A percentile compares a stretch with the other conserved stretches of the same genome.
Conservation (phyloP, 2,797 vertebrate genomes). For the Falco rusticolus region DNA sequence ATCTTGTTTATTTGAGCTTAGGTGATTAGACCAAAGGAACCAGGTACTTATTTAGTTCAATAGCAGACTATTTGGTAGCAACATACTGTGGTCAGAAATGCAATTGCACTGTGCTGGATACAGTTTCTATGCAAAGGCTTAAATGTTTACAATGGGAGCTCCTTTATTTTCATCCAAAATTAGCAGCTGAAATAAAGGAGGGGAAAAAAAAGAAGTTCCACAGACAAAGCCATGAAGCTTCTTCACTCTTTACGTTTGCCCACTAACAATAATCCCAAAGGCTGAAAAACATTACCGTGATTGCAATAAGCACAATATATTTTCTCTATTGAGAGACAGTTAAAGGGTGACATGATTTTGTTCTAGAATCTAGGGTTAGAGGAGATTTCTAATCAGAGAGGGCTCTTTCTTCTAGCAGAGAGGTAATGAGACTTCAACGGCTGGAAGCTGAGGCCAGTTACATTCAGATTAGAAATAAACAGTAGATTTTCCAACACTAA, state of each 20-base stretch:
- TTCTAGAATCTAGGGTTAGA: background rate
- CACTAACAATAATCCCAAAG: background rate
- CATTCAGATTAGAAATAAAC: background rate
- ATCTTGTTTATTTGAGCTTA: background rate
- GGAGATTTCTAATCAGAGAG: background rate
- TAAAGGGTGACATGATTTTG: background rate
- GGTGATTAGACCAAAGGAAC: background rate
- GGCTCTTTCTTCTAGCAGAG: background rate
- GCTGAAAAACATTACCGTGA: background rate
- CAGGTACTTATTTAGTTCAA: background rate
- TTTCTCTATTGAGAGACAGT: background rate
- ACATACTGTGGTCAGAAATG: background rate
- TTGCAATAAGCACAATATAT: background rate
- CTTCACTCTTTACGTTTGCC: background rate
- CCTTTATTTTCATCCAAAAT: background rate
- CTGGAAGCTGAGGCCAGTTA: background rate
- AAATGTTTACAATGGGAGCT: background rate
- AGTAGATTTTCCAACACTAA: background rate
- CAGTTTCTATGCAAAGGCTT: background rate
- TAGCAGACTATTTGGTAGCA: background rate
- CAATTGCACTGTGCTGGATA: background rate
- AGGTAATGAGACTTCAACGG: background rate
- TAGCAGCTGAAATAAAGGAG: background rate
- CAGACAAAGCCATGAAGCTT: background rate
- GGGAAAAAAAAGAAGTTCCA: background rate